Evolutionary conservation across 2,888 invertebrate genomes (phyloP), one percentile per base, ranked within the genome.

Genomic region (Drosophila birchii): DNA sequence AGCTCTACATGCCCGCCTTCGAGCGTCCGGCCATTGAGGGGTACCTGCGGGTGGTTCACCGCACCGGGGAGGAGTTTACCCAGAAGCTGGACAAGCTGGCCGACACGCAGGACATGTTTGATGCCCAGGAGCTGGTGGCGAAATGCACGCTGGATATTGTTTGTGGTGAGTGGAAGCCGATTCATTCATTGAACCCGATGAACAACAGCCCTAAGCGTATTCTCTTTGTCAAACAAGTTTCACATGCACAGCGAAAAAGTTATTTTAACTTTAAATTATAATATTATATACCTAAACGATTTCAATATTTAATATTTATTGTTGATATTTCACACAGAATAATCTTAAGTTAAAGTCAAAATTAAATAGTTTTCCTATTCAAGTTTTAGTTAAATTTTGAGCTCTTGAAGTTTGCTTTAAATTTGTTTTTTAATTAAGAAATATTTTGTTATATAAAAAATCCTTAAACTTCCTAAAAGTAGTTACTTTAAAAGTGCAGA

Each of bases 1-100:
- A 93, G 89, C 85, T 94, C 38, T 93, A 94, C 53, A 91, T 92
- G 8, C 93, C 94, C 16, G 93, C 94, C 11, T 94, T 94, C 78
- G 90, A 91, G 43, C 74, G 77, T n/a, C 43, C 79, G 36, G 84
- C 91, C 60, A 82, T 91, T 38, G 79, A 81, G 20, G 89, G 86
- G 9, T 91, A 91, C 60, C 76, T 90, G 78, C 90, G 92, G 14
- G 90, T 93, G 3, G 93, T 94, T 79, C 90, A 92, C 38, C 88
- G 91, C 32, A 94, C 94, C 59, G 91, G 93, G 1, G 79, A 89
- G 3, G 92, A 93, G 36, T 90, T 95, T 66, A 89, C 93, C 0
- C 79, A 93, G n/a, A 88, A 85, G 64, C 76, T 91, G 20, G 47
- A 57, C 43, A 74, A 81, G 5, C 68, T 72, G 43, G 59, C 87